These are phyloP conservation scores for Rostratula benghalensis DNA, from an alignment of 2,113 vertebrate species.

Conservation along the genomic window DNA sequence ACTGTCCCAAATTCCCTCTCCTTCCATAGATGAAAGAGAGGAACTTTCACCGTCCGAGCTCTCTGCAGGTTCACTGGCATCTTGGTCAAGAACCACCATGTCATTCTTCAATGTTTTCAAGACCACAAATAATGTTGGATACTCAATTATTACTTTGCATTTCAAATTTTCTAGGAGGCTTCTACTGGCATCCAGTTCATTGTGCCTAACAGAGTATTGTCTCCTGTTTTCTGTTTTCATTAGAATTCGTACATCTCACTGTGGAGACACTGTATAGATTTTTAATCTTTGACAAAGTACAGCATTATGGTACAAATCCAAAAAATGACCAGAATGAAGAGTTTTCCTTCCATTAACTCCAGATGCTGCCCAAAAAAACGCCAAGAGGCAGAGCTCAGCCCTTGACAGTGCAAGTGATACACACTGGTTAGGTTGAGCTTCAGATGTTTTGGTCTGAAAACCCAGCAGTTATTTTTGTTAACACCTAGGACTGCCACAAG, in stretches of 20 bases:
- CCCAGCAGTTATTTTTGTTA: not conserved
- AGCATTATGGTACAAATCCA: not conserved
- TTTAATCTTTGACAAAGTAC: constrained; percentile 79
- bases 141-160: constrained; percentile 90
- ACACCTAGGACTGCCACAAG: not conserved
- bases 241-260: constrained; percentile 81
- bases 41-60: constrained; percentile 46
- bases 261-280: constrained; percentile 75
- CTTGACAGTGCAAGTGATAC: not conserved
- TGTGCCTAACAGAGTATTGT: constrained; percentile 84
- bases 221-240: constrained; percentile 89
- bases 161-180: constrained; percentile 87
- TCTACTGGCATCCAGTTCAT: constrained; percentile 83
- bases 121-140: constrained; percentile 86
- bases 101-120: constrained; percentile 77
- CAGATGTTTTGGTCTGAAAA: not conserved
- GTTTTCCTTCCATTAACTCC: not conserved
- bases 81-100: constrained; percentile 78
- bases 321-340: not conserved
- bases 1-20: constrained; percentile 63
- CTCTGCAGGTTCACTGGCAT: constrained; percentile 41
- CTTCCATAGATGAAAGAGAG: constrained; percentile 65
- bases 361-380: not conserved
- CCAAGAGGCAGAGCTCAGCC: not conserved
- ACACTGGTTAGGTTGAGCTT: not conserved